Base-by-base conservation (phyloP, 2,888 invertebrate species). In the Lamellibrachia satsuma region DNA sequence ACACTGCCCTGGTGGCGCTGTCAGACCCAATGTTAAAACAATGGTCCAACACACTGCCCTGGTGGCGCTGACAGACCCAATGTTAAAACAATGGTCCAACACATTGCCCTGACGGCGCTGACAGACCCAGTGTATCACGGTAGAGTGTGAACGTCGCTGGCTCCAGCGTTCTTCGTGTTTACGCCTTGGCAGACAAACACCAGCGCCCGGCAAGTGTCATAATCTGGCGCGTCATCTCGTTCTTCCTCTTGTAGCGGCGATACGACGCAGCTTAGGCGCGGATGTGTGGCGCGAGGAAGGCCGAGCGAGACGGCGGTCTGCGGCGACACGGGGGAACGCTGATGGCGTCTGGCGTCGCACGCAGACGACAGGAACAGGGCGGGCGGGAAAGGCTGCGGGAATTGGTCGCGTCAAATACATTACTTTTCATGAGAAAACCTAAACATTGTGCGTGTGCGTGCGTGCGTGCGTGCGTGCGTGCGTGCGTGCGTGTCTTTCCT, bases 81-180 rank as follows among this genome's bases (percentile, higher is more conserved):
- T 75, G 75, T 22, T 4, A 75, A 15, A 75, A 15, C 22, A 75
- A 75, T 75, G 11, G 75, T 75, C 22, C 75, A 22, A 6, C 3
- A 15, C 75, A 75, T 22, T n/a, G 22, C 75, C n/a, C 75, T 6
- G 6, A 6, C 0, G 15, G 22, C 75, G 75, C 75, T 75, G 75
- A 75, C 75, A 75, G 75, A 11, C 15, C 11, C 75, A 22, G 22
- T 11, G 22, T 22, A 75, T 75, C 22, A 22, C 15, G 75, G 22
- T 15, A 75, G 75, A n/a, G 75, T 75, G 75, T 75, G 75, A 75
- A 75, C 75, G 75, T 75, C 75, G 75, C 15, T 75, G 75, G 75
- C 60, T 75, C 75, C 75, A 22, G 75, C 75, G 22, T 11, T 22
- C 75, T 22, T 15, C 75, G 75, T 75, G 75, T 75, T 75, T 11